phyloP scores from a whole-genome alignment of 1,140 invertebrate species.

The Danaus melanippus region DNA sequence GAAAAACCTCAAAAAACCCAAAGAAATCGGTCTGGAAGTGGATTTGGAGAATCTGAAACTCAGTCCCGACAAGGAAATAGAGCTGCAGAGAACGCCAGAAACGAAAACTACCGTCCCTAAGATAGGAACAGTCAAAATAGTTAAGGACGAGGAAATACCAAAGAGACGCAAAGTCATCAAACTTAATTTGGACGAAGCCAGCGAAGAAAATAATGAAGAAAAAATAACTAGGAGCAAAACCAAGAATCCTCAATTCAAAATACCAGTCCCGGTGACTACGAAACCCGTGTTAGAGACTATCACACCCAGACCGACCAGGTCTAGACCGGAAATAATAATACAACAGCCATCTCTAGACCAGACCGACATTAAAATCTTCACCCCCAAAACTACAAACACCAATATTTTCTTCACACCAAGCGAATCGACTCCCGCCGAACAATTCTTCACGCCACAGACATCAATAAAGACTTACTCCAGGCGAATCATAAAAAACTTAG shows the following conservation, averaged over 20 bases:
- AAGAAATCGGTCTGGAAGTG: slow-evolving; percentile 26
- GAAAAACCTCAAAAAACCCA: slow-evolving; percentile 13
- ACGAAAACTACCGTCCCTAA: slow-evolving; percentile 22
- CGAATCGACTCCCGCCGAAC: slow-evolving; percentile 10
- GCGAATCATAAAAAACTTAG: slow-evolving; percentile 48
- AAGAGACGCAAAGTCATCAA: slow-evolving; percentile 44
- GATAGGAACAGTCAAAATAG: slow-evolving; percentile 20
- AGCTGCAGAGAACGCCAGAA: slow-evolving; percentile 35
- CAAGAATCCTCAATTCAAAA: slow-evolving; percentile 37
- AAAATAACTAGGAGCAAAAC: slow-evolving; percentile 5
- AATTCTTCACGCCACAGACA: slow-evolving; percentile 45
- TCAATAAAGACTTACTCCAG: slow-evolving; percentile 42
- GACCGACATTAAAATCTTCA: slow-evolving; percentile 13
- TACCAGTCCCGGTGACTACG: slow-evolving; percentile 34
- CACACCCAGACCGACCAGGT: slow-evolving; percentile 24
- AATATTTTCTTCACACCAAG: slow-evolving; percentile 8
- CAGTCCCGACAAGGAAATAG: slow-evolving; percentile 16
- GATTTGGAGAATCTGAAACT: slow-evolving; percentile 42
- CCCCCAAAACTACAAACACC: slow-evolving; percentile 19
- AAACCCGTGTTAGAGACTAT: slow-evolving; percentile 39
- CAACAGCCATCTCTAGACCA: slow-evolving; percentile 17
- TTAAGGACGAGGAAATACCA: slow-evolving; percentile 44
- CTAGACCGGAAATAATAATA: slow-evolving; percentile 28
- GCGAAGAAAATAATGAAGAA: slow-evolving; percentile 24
- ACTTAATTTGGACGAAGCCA: slow-evolving; percentile 36